Conservation (phyloP, 2,113 vertebrate genomes). For the Delphinapterus leucas region DNA sequence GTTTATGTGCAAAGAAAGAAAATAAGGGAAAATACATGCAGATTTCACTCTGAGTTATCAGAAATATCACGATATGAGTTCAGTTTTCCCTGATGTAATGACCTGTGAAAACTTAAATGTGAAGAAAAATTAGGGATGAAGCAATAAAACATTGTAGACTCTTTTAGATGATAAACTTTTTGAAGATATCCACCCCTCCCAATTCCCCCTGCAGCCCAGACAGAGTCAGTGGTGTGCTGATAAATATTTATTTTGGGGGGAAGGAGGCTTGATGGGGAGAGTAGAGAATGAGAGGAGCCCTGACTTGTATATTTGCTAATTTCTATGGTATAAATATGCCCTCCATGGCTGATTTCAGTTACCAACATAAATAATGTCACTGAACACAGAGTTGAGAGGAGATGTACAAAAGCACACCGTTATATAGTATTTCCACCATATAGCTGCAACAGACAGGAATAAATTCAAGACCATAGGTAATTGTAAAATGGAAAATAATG, state of each 20-base stretch:
- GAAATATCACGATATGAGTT: background rate
- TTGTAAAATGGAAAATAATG: background rate
- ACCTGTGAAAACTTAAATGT: background rate
- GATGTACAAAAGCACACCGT: background rate
- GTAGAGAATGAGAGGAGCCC: rapidly evolving
- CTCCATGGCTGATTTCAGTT: background rate
- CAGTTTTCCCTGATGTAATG: background rate
- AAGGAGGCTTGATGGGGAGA: background rate
- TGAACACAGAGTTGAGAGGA: background rate
- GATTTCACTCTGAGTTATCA: background rate
- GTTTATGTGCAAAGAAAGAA: background rate
- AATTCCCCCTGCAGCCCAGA: background rate
- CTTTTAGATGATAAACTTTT: background rate
- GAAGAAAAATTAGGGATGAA: background rate
- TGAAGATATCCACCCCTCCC: background rate
- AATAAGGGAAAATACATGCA: background rate
- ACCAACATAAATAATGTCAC: background rate
- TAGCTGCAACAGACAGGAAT: background rate
- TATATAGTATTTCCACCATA: background rate
- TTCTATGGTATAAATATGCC: background rate
- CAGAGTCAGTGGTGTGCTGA: background rate
- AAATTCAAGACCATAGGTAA: background rate
- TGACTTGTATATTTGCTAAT: background rate
- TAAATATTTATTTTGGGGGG: background rate
- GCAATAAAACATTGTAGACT: background rate